Evolutionary conservation across 2,888 invertebrate genomes (phyloP), one percentile per base, ranked within the genome.

Genomic region (Lepidochrysops patricia): DNA sequence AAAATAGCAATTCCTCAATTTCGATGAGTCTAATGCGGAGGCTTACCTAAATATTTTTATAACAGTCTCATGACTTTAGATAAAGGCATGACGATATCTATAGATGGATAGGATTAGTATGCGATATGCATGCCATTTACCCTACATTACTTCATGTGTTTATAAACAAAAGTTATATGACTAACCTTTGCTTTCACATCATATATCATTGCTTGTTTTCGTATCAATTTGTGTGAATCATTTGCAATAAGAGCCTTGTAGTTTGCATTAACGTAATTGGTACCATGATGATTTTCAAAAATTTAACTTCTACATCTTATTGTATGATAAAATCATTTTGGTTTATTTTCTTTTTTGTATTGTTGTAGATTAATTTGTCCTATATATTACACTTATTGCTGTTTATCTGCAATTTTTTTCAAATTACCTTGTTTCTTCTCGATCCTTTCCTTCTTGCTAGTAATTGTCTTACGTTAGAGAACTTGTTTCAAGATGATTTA

Each of bases 51-150:
- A n/a, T n/a, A n/a, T n/a, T 62, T 68, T 77, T 81, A 89, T 86
- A 79, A 84, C 88, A 84, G 87, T 86, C 80, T 83, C 88, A 89
- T 89, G 89, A 87, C 85, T 80, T 76, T 88, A 88, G 89, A 88
- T 76, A 78, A 84, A 85, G 82, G 74, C 66, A 58, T 68, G 62
- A 63, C 68, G 70, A 68, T 67, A 77, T 79, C 80, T 77, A 68
- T 73, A 75, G 15, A 59, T 68, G 75, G 77, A 76, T 77, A 72
- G 76, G 74, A 67, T 71, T 82, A 85, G 84, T 73, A 79, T 79
- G 81, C 80, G 76, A 75, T 71, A 71, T 82, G 89, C 89, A 89
- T 89, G 89, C 71, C 72, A 69, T 72, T 66, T 66, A 72, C 75
- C 75, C 82, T 79, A 79, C 74, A 77, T 76, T 85, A 89, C 84